Evolutionary conservation across 2,797 vertebrate species (phyloP).

Genomic region (Trachops cirrhosus): DNA sequence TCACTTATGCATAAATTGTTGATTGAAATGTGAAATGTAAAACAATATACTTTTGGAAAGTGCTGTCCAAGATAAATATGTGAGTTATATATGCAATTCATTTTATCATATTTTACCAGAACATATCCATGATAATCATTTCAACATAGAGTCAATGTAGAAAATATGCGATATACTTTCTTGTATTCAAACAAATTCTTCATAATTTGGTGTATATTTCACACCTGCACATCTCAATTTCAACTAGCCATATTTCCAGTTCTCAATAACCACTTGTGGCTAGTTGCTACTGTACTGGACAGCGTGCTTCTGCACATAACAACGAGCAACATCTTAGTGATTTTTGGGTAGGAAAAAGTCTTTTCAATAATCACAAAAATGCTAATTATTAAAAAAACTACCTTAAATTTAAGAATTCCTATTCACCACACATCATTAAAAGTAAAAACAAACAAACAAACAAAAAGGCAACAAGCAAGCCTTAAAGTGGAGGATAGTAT

Average conservation of each 20-base stretch:
- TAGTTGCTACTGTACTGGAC: neutral
- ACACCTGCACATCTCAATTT: neutral
- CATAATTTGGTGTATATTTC: neutral
- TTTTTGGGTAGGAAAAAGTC: neutral
- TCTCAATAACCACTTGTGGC: neutral
- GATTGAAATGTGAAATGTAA: neutral
- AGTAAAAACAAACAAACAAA: neutral
- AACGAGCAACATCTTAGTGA: neutral
- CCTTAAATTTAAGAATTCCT: neutral
- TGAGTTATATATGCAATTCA: neutral
- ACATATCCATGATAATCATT: neutral
- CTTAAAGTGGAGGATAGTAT: neutral
- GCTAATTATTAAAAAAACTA: neutral
- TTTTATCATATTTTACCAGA: slow-evolving; percentile 1
- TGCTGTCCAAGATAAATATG: neutral
- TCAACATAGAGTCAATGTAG: neutral
- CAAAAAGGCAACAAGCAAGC: neutral
- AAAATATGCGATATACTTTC: neutral
- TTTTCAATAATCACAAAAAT: neutral
- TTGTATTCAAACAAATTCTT: neutral
- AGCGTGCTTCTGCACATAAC: neutral
- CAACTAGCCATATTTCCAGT: neutral
- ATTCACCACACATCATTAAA: neutral
- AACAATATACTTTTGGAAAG: neutral
- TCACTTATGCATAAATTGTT: neutral